Evolutionary conservation across 2,113 vertebrate genomes (phyloP).

Genomic region (Ascaphus truei): DNA sequence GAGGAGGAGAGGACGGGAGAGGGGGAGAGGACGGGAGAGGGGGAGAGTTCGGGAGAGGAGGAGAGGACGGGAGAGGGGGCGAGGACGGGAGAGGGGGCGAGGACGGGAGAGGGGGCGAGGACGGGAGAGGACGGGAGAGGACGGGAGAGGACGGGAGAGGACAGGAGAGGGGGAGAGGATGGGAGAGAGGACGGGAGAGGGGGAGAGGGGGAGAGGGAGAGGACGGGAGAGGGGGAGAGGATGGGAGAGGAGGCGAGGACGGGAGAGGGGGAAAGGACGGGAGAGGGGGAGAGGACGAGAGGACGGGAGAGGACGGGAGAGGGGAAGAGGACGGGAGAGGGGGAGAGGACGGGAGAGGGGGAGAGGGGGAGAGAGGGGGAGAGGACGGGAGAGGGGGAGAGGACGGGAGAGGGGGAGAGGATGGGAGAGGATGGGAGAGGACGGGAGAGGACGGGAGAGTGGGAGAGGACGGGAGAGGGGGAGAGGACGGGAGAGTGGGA

Average conservation of each 20-base stretch:
- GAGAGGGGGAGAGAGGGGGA: neutral
- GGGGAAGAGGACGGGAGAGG: neutral
- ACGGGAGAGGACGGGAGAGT: neutral
- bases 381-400: neutral
- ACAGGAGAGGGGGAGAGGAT: no score
- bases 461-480: neutral
- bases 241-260: no score
- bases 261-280: no score
- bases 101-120: neutral
- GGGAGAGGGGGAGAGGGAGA: no score
- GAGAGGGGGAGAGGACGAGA: no score
- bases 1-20: neutral
- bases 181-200: neutral
- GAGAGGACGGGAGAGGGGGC: neutral
- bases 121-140: neutral
- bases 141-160: neutral
- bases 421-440: neutral
- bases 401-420: neutral
- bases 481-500: neutral
- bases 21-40: neutral
- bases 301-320: neutral
- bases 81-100: neutral
- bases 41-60: neutral
- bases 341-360: neutral
- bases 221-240: neutral